Evolutionary conservation across 2,113 vertebrate species (phyloP).

Genomic region (Chaetodon trifascialis): DNA sequence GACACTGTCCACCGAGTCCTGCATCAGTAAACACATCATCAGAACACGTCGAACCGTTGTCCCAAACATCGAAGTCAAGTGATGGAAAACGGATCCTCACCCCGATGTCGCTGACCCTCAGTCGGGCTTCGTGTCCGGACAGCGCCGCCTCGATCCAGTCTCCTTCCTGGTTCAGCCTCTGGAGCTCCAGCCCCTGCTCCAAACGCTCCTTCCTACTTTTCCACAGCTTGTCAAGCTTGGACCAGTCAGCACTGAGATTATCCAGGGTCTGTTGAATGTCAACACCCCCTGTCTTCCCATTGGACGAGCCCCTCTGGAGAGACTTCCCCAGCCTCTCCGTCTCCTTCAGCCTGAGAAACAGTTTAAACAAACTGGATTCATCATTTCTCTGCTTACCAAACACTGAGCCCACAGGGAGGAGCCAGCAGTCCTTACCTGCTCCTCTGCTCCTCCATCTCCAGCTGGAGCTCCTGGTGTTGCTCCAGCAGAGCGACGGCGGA

Average conservation of each 20-base stretch:
- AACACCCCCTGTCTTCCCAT: conserved; percentile 21
- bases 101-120: conserved; percentile 85
- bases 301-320: conserved; percentile 50
- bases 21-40: background rate
- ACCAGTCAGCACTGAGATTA: conserved; percentile 76
- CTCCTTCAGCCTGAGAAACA: conserved; percentile 65
- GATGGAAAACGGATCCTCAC: conserved; percentile 72
- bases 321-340: conserved; percentile 76
- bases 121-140: conserved; percentile 86
- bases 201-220: conserved; percentile 76
- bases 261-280: conserved; percentile 77
- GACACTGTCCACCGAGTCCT: conserved; percentile 88
- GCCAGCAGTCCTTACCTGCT: conserved; percentile 71
- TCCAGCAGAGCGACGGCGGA: conserved; percentile 86
- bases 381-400: background rate
- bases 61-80: background rate
- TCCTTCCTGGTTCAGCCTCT: conserved; percentile 86
- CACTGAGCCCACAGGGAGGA: background rate
- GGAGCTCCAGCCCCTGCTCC: conserved; percentile 85
- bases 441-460: conserved; percentile 85
- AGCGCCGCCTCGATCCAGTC: conserved; percentile 86
- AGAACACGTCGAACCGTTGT: too few relatives aligned
- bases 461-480: conserved; percentile 84
- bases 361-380: too few relatives aligned
- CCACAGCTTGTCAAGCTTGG: conserved; percentile 84